Conservation (phyloP, 2,113 vertebrate genomes). For the Datnioides undecimradiatus region DNA sequence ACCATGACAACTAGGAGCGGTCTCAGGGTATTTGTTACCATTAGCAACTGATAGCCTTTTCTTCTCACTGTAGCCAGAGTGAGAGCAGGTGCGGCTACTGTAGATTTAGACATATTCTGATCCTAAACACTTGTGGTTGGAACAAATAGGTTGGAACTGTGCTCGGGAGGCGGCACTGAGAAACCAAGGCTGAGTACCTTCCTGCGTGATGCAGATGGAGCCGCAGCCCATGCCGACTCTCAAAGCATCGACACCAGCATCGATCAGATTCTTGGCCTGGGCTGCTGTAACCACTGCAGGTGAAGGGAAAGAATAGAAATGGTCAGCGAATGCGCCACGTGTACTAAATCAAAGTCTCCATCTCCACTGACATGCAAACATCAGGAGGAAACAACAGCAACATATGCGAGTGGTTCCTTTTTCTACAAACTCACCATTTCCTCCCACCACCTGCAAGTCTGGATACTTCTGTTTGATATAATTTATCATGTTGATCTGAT, state of each 20-base stretch:
- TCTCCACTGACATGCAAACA: background rate
- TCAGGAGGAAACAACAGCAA: too few species aligned
- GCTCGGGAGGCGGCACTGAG: background rate
- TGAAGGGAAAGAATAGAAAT: background rate
- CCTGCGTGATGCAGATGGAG: conserved; percentile 96
- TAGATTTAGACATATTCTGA: background rate
- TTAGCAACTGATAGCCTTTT: conserved; percentile 20
- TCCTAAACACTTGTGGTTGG: too few species aligned
- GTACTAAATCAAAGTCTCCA: background rate
- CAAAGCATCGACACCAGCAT: conserved; percentile 91
- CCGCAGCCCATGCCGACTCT: conserved; percentile 95
- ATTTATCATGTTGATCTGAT: conserved; percentile 94
- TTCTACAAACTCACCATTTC: conserved; percentile 88
- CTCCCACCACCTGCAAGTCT: conserved; percentile 91
- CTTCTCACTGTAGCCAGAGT: background rate
- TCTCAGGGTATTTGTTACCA: conserved; percentile 37
- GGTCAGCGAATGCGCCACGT: background rate
- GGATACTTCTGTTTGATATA: conserved; percentile 93
- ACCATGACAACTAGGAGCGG: conserved; percentile 72
- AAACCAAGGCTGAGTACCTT: conserved; percentile 82
- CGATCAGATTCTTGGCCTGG: conserved; percentile 95
- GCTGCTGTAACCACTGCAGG: conserved; percentile 92
- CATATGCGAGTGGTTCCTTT: background rate
- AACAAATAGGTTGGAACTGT: background rate
- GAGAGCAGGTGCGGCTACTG: background rate